phyloP scores from a whole-genome alignment of 2,797 vertebrate genomes.

The Pseudochromis fuscus region DNA sequence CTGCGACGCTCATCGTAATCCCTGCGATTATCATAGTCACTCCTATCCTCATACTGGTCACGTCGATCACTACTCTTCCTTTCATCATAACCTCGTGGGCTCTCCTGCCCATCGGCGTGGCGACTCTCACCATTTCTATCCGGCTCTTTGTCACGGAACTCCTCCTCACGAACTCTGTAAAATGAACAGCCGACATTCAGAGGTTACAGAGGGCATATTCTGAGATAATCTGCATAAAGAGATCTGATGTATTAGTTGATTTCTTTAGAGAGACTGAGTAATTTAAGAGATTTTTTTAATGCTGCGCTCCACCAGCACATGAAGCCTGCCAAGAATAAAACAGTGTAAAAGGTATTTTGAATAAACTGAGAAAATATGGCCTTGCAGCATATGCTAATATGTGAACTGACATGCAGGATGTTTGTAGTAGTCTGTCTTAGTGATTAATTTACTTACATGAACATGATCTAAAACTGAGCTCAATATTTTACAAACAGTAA shows the following conservation, averaged over 20 bases:
- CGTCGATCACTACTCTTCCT: neutral
- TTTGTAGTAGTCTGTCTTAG: no score
- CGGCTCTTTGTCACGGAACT: conserved; percentile 54
- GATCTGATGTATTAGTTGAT: neutral
- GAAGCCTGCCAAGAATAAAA: neutral
- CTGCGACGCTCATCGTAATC: conserved; percentile 47
- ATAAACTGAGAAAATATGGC: neutral
- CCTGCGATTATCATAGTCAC: conserved; percentile 22
- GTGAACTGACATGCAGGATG: neutral
- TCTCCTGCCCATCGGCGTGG: conserved; percentile 17
- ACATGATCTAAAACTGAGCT: neutral
- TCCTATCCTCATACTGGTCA: conserved; percentile 31
- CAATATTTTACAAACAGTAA: neutral
- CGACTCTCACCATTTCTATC: conserved; percentile 9
- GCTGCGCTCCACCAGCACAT: neutral
- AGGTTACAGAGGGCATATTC: neutral
- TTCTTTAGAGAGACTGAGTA: neutral
- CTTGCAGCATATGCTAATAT: neutral
- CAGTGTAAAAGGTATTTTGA: neutral
- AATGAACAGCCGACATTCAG: conserved; percentile 4
- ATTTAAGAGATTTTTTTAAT: neutral
- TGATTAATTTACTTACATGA: neutral
- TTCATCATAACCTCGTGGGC: neutral
- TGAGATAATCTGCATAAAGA: neutral
- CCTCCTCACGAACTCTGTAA: conserved; percentile 58